phyloP scores from a whole-genome alignment of 2,113 vertebrate genomes.

The Fregata magnificens region DNA sequence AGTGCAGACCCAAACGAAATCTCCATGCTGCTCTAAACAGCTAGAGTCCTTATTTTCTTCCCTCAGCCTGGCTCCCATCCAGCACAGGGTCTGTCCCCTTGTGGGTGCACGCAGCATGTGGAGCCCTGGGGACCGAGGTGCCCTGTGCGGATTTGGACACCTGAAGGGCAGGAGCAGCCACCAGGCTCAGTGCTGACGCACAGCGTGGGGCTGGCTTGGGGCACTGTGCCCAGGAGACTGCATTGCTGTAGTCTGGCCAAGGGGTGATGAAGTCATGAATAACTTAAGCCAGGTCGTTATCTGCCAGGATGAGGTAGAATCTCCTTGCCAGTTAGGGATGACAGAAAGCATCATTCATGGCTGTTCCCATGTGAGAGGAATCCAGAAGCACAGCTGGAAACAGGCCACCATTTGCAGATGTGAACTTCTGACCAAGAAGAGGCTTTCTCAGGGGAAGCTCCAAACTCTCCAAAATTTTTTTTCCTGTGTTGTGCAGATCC shows the following conservation, averaged over 20 bases:
- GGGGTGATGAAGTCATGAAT: constrained; percentile 18
- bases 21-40: accelerated
- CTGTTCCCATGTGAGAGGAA: background rate
- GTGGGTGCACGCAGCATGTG: accelerated
- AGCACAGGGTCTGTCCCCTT: background rate
- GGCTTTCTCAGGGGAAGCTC: background rate
- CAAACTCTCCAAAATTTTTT: background rate
- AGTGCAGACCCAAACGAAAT: background rate
- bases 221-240: background rate
- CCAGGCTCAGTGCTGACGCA: accelerated
- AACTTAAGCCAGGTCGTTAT: background rate
- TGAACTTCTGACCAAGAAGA: background rate
- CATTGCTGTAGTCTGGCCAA: background rate
- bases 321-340: background rate
- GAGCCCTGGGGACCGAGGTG: background rate
- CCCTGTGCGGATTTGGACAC: background rate
- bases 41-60: background rate
- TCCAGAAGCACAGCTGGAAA: background rate
- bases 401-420: background rate
- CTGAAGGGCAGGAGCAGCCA: background rate
- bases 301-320: background rate
- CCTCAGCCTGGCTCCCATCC: background rate
- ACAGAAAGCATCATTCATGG: background rate
- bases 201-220: background rate
- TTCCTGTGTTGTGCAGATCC: background rate